Base-by-base conservation (phyloP, 2,888 invertebrate genomes). In the Philaethria dido region DNA sequence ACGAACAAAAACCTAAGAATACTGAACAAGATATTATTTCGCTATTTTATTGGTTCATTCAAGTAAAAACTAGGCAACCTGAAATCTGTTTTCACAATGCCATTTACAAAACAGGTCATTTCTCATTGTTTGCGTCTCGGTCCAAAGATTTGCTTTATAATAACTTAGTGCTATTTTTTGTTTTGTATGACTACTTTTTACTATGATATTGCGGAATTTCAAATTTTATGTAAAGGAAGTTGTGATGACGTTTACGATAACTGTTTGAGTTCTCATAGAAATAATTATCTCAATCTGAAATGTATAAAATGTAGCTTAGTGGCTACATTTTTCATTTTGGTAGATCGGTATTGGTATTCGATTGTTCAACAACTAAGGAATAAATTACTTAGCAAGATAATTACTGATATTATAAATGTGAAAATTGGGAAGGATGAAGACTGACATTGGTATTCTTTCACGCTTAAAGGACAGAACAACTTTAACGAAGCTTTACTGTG, bases 71-170 rank as follows among this genome's bases (percentile, higher is more conserved):
- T 22, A 25, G 68, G 52, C 48, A 45, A 62, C 8, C 62, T 68
- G 54, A 68, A 70, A 66, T 68, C 60, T 65, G 63, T 67, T 69
- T 69, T 55, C 61, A 62, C 66, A 64, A 67, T 67, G 60, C 45
- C 64, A 62, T 55, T 63, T 60, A 60, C 33, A 16, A 55, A 59
- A 62, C 59, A 48, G 50, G 42, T 57, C 57, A 57, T 62, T 62
- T 59, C 47, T 44, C 62, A 64, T 71, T 71, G 63, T 68, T 63
- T 59, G 61, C 44, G 68, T 63, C 33, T 65, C 69, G 62, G 62
- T 55, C 61, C 63, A 55, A 25, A 61, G 64, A 42, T 18, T 64
- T 50, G 18, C 64, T 22, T 64, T 64, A 47, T 18, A 44, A 59
- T 16, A 45, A 60, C 44, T 50, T 20, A 44, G 59, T 47, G 55